Percentiles rank a stretch among this genome's conserved stretches.
These are phyloP conservation scores for Drosophila elegans DNA, from an alignment of 1,140 invertebrate species.

Conservation along the genomic window DNA sequence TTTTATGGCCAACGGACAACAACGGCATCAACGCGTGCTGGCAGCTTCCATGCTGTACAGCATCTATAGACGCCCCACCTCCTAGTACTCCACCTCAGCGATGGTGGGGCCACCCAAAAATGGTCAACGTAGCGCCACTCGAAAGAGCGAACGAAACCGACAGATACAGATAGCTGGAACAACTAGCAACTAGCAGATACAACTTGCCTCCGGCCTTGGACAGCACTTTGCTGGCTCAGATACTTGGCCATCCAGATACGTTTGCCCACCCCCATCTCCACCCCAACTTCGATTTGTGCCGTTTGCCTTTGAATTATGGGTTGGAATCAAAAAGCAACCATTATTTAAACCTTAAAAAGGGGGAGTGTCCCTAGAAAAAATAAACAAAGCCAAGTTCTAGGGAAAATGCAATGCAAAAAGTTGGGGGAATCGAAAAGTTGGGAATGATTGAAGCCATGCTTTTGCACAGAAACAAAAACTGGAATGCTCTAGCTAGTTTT, in stretches of 20 bases:
- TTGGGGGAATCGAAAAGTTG: background rate
- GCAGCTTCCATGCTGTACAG: slow-evolving; percentile 11
- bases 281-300: slow-evolving; percentile 16
- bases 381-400: slow-evolving; percentile 20
- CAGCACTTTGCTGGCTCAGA: slow-evolving; percentile 7
- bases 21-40: slow-evolving; percentile 59
- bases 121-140: slow-evolving; percentile 78
- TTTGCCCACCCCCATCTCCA: slow-evolving; percentile 22
- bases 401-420: slow-evolving; percentile 19
- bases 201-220: slow-evolving; percentile 19
- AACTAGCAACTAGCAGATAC: slow-evolving; percentile 22
- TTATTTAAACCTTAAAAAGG: slow-evolving; percentile 54
- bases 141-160: slow-evolving; percentile 45
- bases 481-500: too few relatives aligned
- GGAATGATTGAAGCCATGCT: background rate
- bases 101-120: slow-evolving; percentile 72
- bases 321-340: slow-evolving; percentile 77
- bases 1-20: slow-evolving; percentile 69
- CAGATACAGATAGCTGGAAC: slow-evolving; percentile 40
- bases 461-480: background rate
- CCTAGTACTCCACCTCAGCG: slow-evolving; percentile 2
- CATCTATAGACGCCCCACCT: slow-evolving; percentile 1
- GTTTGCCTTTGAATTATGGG: slow-evolving; percentile 72
- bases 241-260: slow-evolving; percentile 21
- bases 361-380: slow-evolving; percentile 55